phyloP scores from a whole-genome alignment of 2,113 vertebrate species.

The Rhodinocichla rosea region DNA sequence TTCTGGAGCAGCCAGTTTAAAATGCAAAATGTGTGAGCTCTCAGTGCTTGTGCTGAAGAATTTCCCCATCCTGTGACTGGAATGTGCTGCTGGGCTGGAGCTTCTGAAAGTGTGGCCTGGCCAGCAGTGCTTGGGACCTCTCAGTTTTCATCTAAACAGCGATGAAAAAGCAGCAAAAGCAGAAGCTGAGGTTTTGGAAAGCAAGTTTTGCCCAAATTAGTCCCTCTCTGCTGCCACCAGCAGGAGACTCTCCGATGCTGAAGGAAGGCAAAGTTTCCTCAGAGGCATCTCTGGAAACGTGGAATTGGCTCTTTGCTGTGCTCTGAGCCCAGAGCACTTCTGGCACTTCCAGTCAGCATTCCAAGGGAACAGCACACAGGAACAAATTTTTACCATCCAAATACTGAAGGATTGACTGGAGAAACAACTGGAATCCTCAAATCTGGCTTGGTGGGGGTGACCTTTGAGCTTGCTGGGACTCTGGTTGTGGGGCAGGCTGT shows the following conservation, averaged over 20 bases:
- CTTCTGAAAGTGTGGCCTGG: neutral
- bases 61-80: neutral
- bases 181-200: neutral
- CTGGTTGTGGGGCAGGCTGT: neutral
- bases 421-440: neutral
- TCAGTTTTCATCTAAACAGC: neutral
- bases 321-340: neutral
- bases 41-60: neutral
- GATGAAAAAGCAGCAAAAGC: neutral
- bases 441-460: neutral
- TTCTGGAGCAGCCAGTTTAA: conserved; percentile 1
- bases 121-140: neutral
- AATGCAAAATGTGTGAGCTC: neutral
- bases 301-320: neutral
- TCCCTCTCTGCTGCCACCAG: conserved; percentile 27
- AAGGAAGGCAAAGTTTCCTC: neutral
- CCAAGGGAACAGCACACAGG: neutral
- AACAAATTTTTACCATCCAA: neutral
- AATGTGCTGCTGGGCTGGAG: neutral
- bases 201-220: neutral
- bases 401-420: neutral
- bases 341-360: neutral
- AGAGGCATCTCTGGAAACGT: neutral
- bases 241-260: neutral
- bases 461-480: neutral